These are phyloP conservation scores for Ennomos quercinarius DNA, from an alignment of 2,888 invertebrate species.

Conservation along the genomic window DNA sequence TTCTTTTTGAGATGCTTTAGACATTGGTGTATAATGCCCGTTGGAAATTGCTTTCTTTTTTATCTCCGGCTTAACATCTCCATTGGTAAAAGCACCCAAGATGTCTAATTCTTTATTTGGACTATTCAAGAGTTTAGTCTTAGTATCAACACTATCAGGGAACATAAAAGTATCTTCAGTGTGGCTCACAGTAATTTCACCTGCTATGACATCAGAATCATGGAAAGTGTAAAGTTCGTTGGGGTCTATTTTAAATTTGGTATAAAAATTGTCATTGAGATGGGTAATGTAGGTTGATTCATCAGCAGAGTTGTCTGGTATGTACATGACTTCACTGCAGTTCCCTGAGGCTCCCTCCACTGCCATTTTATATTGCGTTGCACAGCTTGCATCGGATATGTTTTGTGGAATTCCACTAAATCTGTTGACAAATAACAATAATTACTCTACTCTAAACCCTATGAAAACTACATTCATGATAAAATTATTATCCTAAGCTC, in stretches of 20 bases:
- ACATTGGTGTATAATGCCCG: conserved; percentile 64
- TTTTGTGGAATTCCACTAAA: conserved; percentile 83
- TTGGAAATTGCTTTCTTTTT: conserved; percentile 64
- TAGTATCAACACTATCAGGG: conserved; percentile 66
- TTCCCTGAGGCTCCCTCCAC: conserved; percentile 75
- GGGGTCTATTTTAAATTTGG: conserved; percentile 82
- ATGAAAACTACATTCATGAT: background rate
- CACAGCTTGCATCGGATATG: conserved; percentile 81
- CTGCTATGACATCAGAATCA: conserved; percentile 79
- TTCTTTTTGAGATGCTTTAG: conserved; percentile 51
- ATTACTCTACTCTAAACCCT: no score
- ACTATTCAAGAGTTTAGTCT: conserved; percentile 63
- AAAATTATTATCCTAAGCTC: background rate
- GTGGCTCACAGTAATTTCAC: conserved; percentile 79
- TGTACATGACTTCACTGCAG: conserved; percentile 76
- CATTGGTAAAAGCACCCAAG: conserved; percentile 65
- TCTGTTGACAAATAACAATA: conserved; percentile 51
- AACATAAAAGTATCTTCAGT: conserved; percentile 78
- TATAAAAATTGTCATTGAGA: conserved; percentile 76
- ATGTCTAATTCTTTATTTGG: conserved; percentile 67
- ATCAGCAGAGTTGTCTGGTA: conserved; percentile 75
- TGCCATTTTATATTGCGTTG: conserved; percentile 81
- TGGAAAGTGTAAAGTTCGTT: conserved; percentile 82
- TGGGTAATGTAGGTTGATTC: conserved; percentile 76
- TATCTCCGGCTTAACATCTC: conserved; percentile 63